Evolutionary conservation across 2,113 vertebrate species (phyloP), one percentile per base, ranked within the genome.

Genomic region (Stegastes partitus): DNA sequence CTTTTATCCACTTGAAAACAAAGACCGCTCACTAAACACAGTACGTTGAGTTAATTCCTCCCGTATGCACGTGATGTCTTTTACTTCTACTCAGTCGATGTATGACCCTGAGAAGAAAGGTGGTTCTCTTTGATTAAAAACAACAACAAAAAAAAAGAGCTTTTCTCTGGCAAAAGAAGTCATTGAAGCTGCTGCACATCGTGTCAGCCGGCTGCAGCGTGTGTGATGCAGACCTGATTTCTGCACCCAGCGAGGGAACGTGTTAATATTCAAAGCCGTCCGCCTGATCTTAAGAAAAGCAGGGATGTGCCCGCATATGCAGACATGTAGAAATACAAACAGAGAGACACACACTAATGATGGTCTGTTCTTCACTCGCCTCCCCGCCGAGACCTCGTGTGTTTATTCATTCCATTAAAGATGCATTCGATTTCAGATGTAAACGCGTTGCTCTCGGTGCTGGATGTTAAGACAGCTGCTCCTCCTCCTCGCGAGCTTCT

Each of bases 241-340:
- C 21, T 12, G 9, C 28, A 59, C 23, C 18, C 54, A 11, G 34
- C 5, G 8, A 50, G 50, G 23, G 45, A 66, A 68, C 15, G 12
- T 55, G 50, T 86, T 74, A 62, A 79, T 86, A 85, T 91, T 80
- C 62, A 71, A 71, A 57, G 42, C 51, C 62, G 81, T 81, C 76
- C 82, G 78, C 55, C 31, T 61, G 4, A 63, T 74, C 47, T 72
- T 62, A 18, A 31, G 45, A 76, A 59, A 39, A 31, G 31, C 53
- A 51, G 19, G 54, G 77, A 88, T 75, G 45, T 79, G 71, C 37
- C 37, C 34, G 47, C 63, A 82, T 76, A 55, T 58, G 72, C 84
- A 74, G 23, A 77, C 26, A 47, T 28, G 26, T 64, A 26, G 15
- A 67, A 73, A 71, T 54, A 44, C 66, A 70, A 65, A 78, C 45